Base-by-base conservation (phyloP, 2,888 invertebrate genomes). In the Lasioglossum figueresi region DNA sequence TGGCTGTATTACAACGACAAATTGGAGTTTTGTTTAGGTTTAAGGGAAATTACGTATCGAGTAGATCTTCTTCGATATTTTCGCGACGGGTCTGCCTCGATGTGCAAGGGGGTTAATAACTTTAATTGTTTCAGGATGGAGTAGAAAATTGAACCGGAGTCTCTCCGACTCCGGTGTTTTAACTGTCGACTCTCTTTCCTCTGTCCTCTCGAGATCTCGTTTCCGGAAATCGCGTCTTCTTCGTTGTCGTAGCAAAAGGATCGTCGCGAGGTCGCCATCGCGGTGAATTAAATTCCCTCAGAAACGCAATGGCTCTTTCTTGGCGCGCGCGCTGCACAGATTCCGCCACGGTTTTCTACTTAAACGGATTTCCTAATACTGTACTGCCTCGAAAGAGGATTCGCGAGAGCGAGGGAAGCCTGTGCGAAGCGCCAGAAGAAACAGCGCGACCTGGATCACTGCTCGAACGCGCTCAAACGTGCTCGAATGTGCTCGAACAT, bases 161-260 rank as follows among this genome's bases (percentile, higher is more conserved):
- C 16, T 66, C 3, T 6, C 79, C 37, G 45, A 73, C 72, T 76
- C n/a, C 37, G 19, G 56, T 27, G 19, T 73, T 59, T 56, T 27
- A 73, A 40, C 48, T 23, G 48, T 19, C 48, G 48, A 48, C 48
- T 52, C 52, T 52, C 12, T 34, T 10, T 8, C 19, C 27, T 10
- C 48, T 59, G 19, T 6, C 37, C 2, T 8, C n/a, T 31, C 34
- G n/a, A 16, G 72, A 59, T 79, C 40, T 23, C 23, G 6, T 40
- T 45, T 10, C 10, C 23, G 27, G 76, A 40, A 45, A 66, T 76
- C 34, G 76, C 71, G 40, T 59, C 45, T 31, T 63, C 2, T 40
- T 31, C 59, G 59, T 80, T 83, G 80, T 76, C 71, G 63, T 52
- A 72, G 71, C 3, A 66, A 40, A 52, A 27, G 80, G 56, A 71